phyloP scores from a whole-genome alignment of 2,797 vertebrate genomes.

The Melanotaenia pygmaea region DNA sequence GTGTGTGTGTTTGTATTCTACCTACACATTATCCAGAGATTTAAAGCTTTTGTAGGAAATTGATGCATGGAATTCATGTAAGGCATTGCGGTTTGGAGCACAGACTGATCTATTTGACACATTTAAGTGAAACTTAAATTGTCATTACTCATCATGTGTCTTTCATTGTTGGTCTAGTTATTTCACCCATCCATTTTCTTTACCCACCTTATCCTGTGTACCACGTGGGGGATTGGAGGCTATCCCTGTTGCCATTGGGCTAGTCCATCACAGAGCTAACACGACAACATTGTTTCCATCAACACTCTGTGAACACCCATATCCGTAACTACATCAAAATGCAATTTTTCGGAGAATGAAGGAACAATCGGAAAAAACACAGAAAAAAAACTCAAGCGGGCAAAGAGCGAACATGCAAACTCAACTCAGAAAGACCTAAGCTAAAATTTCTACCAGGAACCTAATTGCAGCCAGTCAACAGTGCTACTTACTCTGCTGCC shows the following conservation, averaged over 20 bases:
- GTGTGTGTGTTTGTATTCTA: neutral
- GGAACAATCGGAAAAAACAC: no score
- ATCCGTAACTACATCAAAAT: neutral
- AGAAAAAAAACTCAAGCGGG: neutral
- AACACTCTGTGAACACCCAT: neutral
- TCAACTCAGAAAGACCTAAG: neutral
- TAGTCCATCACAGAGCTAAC: neutral
- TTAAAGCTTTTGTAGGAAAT: neutral
- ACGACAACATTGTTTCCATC: neutral
- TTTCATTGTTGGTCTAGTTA: neutral
- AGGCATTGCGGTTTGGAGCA: neutral
- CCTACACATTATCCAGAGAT: neutral
- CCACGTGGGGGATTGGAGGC: neutral
- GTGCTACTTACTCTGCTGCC: neutral
- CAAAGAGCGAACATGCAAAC: neutral
- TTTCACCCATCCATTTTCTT: neutral
- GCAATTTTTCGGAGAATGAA: neutral
- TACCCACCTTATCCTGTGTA: neutral
- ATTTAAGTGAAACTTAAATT: neutral
- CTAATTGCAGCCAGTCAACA: neutral
- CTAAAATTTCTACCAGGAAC: neutral
- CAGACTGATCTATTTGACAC: neutral
- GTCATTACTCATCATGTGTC: neutral
- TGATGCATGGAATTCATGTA: constrained; percentile 1
- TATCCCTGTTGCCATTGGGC: neutral